phyloP scores from a whole-genome alignment of 2,888 invertebrate species.

The Aphidoletes aphidimyza region DNA sequence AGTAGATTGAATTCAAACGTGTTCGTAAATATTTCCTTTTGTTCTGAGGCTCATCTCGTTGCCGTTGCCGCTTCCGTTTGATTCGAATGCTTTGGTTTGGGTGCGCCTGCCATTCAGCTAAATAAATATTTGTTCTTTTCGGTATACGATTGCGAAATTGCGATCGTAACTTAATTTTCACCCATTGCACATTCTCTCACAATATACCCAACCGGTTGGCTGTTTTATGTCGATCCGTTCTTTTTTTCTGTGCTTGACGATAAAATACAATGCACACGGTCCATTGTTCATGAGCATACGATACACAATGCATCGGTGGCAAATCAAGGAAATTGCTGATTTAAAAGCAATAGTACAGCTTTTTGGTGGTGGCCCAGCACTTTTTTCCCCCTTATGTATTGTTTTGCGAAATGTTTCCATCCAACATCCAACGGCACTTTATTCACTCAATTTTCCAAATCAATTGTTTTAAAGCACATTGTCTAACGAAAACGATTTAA shows the following conservation, averaged over 20 bases:
- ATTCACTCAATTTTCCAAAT: constrained; percentile 16
- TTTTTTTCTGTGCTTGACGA: neutral
- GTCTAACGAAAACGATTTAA: constrained; percentile 19
- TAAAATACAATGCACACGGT: too few relatives aligned
- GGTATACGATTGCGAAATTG: constrained; percentile 15
- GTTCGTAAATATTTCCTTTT: constrained; percentile 45
- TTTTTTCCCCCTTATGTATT: neutral
- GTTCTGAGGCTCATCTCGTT: neutral
- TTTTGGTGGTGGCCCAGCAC: neutral
- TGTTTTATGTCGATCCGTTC: neutral
- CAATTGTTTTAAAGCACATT: constrained; percentile 32
- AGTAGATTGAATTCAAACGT: constrained; percentile 6
- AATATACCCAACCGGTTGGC: neutral
- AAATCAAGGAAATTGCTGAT: constrained; percentile 46
- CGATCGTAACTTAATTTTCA: constrained; percentile 49
- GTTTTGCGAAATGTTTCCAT: constrained; percentile 25
- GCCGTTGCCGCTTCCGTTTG: neutral
- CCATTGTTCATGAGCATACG: too few relatives aligned
- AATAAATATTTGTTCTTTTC: constrained; percentile 49
- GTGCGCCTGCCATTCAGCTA: neutral
- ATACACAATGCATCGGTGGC: neutral
- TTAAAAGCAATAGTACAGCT: constrained; percentile 8
- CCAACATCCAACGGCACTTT: constrained; percentile 36
- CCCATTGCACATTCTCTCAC: neutral
- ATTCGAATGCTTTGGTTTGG: neutral